Evolutionary conservation across 1,140 invertebrate species (phyloP).

Genomic region (Dinothrombium tinctorium): DNA sequence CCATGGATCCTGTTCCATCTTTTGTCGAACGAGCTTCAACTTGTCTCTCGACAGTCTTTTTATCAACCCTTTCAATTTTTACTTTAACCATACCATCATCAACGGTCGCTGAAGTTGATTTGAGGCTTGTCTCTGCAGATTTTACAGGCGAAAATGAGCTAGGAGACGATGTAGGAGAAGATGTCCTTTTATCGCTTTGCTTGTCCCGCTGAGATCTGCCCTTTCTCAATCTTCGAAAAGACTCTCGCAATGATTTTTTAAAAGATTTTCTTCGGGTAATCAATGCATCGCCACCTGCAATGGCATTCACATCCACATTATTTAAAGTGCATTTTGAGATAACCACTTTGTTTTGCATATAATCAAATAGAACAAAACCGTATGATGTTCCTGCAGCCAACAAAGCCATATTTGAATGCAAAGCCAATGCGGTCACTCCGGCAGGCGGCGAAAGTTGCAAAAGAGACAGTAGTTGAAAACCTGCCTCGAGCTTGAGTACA

Average conservation of each 20-base stretch:
- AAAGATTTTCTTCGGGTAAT: constrained; percentile 84
- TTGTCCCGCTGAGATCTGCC: constrained; percentile 47
- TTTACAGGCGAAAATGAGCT: constrained; percentile 23
- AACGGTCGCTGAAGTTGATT: constrained; percentile 13
- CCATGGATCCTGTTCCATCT: constrained; percentile 76
- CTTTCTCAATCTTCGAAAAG: constrained; percentile 68
- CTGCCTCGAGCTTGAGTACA: constrained; percentile 28
- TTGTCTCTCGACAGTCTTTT: constrained; percentile 68
- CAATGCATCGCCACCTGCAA: constrained; percentile 66
- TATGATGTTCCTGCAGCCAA: constrained; percentile 80
- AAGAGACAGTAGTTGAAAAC: constrained; percentile 49
- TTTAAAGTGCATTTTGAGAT: constrained; percentile 75
- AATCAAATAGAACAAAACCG: constrained; percentile 73
- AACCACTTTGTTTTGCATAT: constrained; percentile 44
- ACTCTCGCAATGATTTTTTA: constrained; percentile 85
- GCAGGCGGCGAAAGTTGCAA: constrained; percentile 77
- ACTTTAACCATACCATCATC: neutral
- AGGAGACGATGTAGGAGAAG: constrained; percentile 15
- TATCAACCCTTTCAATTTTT: constrained; percentile 25
- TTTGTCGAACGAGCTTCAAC: constrained; percentile 69
- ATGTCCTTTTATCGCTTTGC: constrained; percentile 20
- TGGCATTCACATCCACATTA: constrained; percentile 43
- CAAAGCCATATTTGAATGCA: constrained; percentile 73
- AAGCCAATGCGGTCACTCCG: constrained; percentile 59
- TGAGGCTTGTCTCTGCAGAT: too few species aligned